Evolutionary conservation across 2,797 vertebrate genomes (phyloP).

Genomic region (Silurus aristotelis): DNA sequence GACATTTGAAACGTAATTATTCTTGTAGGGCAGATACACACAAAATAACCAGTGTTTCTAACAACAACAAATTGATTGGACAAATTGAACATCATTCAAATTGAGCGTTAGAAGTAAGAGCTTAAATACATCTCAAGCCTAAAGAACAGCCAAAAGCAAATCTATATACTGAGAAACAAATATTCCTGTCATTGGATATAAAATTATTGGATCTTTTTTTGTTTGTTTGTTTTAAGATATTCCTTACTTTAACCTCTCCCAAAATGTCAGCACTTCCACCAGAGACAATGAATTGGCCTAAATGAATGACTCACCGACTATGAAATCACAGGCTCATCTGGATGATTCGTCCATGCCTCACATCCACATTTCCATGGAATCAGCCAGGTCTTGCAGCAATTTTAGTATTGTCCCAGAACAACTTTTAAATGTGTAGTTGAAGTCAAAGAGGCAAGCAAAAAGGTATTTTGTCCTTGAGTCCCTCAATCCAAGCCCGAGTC

Average conservation of each 20-base stretch:
- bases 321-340: slow-evolving; percentile 40
- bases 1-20: slow-evolving; percentile 2
- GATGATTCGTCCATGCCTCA: neutral
- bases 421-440: slow-evolving; percentile 20
- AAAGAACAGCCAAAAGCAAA: neutral
- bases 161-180: slow-evolving; percentile 23
- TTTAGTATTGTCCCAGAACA: slow-evolving; percentile 12
- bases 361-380: slow-evolving; percentile 32
- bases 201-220: slow-evolving; percentile 9
- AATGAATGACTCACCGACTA: slow-evolving; percentile 61
- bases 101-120: neutral
- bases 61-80: neutral
- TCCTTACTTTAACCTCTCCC: slow-evolving; percentile 20
- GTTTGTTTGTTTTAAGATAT: slow-evolving; percentile 30
- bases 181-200: slow-evolving; percentile 27
- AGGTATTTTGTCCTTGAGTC: slow-evolving; percentile 5
- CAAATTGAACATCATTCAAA: neutral
- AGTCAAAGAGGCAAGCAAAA: neutral
- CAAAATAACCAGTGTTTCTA: slow-evolving; percentile 3
- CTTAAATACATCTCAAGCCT: neutral
- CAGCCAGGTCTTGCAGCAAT: slow-evolving; percentile 8
- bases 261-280: slow-evolving; percentile 23
- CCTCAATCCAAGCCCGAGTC: slow-evolving; percentile 9
- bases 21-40: neutral
- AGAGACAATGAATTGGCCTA: slow-evolving; percentile 42